Evolutionary conservation across 2,113 vertebrate genomes (phyloP), one percentile per base, ranked within the genome.

Genomic region (Tupaia tana): DNA sequence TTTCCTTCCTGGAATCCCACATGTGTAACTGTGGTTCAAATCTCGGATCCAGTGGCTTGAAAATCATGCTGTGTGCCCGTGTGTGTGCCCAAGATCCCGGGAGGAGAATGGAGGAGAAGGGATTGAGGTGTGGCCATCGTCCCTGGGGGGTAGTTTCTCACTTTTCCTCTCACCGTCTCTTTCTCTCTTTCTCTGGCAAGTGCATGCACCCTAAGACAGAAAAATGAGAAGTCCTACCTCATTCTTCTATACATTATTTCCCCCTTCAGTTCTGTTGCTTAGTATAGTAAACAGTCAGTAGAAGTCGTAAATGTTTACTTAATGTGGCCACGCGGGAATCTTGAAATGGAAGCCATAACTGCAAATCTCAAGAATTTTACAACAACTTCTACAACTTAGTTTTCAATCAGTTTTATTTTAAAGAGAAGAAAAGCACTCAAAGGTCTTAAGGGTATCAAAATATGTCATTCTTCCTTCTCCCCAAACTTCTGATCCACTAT

Each of bases 381-480:
- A 66, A 70, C 15, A 82, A 54, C 54, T 75, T 97, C 69, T 56
- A 43, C 20, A 80, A 70, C 20, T 94, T 95, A 12, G 13, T 89
- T 88, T 95, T 92, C 59, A 56, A 13, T 82, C 14, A 43, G 9
- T 92, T 90, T 90, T 84, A 81, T 54, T 86, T 86, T 85, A 88
- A 85, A 93, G 63, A 70, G 86, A 83, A 13, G 34, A 31, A 85
- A 95, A 90, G 20, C 31, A 29, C 43, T 75, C 54, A 29, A 4
- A 66, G 16, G 6, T 61, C 63, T 91, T 88, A 73, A 96, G 22
- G 27, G 54, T 93, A 86, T 70, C 74, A 92, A 87, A 95, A 95
- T 85, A 6, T 71, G 69, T 75, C 88, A 71, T 93, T 91, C 18
- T 89, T 22, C 29, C 74, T 78, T 93, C 64, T 92, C 56, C 31